Evolutionary conservation across 2,797 vertebrate species (phyloP).

Genomic region (Tympanoctomys barrerae): DNA sequence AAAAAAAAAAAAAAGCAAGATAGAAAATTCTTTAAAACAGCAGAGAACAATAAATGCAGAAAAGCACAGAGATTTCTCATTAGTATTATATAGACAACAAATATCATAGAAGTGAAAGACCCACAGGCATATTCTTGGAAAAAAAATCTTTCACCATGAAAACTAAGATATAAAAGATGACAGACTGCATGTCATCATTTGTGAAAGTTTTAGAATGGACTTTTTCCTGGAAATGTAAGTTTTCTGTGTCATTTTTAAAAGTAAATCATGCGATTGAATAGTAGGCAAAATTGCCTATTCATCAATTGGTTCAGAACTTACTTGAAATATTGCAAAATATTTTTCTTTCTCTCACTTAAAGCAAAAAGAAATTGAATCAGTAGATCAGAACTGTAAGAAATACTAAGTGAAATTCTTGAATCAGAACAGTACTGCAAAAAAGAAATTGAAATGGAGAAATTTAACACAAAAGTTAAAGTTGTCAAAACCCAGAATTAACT

Average conservation of each 20-base stretch:
- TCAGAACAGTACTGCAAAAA: background rate
- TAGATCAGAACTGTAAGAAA: background rate
- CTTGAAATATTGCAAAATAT: background rate
- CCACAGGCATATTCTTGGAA: too few relatives aligned
- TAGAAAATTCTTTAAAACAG: too few relatives aligned
- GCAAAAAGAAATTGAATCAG: background rate
- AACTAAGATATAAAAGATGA: background rate
- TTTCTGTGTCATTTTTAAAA: background rate
- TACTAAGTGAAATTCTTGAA: background rate
- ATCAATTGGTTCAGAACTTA: background rate
- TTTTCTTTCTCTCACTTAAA: background rate
- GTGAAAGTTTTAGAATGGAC: background rate
- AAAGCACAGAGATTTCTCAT: too few relatives aligned
- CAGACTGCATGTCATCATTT: background rate
- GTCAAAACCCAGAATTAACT: background rate
- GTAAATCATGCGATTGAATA: background rate
- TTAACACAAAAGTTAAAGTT: background rate
- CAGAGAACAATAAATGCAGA: too few relatives aligned
- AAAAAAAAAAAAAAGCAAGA: too few relatives aligned
- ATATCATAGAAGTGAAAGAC: too few relatives aligned
- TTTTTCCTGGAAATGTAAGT: background rate
- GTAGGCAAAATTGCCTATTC: background rate
- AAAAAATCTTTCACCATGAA: too few relatives aligned
- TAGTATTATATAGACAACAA: too few relatives aligned
- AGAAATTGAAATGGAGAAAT: background rate